A percentile compares a stretch with the other conserved stretches of the same genome.
These are phyloP conservation scores for Aptenodytes forsteri DNA, from an alignment of 2,113 vertebrate species.

Conservation along the genomic window DNA sequence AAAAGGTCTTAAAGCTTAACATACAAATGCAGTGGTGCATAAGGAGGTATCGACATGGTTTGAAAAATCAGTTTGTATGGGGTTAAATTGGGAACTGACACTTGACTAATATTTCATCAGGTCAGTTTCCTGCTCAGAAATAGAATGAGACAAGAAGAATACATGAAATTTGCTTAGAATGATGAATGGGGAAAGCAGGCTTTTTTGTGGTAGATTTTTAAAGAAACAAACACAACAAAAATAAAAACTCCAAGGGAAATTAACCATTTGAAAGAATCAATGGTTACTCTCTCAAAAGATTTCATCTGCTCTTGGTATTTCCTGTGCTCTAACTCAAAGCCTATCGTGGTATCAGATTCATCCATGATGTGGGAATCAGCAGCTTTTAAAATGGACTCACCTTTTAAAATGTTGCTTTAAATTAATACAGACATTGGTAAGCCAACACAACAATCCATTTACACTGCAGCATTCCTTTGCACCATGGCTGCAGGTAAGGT, in stretches of 20 bases:
- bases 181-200: background rate
- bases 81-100: slow-evolving; percentile 9
- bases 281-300: background rate
- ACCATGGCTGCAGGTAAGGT: background rate
- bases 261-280: background rate
- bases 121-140: background rate
- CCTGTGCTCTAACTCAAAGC: background rate
- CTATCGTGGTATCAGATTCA: background rate
- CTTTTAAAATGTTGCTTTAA: background rate
- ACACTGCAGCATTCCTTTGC: background rate
- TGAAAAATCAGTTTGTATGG: slow-evolving; percentile 41
- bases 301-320: background rate
- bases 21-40: background rate
- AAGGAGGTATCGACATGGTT: background rate
- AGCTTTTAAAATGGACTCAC: background rate
- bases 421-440: background rate
- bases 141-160: background rate
- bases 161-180: background rate
- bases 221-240: background rate
- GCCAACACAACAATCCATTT: background rate
- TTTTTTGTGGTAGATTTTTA: background rate
- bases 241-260: background rate
- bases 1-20: background rate
- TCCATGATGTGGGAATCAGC: background rate
- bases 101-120: background rate